Base-by-base conservation (phyloP, 2,113 vertebrate species). In the Hippocampus comes region DNA sequence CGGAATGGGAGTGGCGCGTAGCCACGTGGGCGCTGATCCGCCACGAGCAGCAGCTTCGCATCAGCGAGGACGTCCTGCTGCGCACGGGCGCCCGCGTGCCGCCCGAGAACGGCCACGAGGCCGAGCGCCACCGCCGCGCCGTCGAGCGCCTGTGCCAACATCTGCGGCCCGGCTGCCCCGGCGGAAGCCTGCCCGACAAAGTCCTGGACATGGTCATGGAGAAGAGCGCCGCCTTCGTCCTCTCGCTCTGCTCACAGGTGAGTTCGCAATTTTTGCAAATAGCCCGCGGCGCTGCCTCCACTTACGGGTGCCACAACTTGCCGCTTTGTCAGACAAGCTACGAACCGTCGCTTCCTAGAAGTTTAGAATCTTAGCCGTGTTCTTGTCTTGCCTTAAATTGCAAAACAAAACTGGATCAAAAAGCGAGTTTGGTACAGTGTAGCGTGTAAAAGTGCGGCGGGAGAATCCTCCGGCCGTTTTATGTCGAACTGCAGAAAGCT, bases 131-230 rank as follows among this genome's bases (percentile, higher is more conserved):
- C 75, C 27, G 53, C 68, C 85, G 84, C 82, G 25, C 53, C 0
- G 71, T 86, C 10, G 81, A 86, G 72, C 81, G 85, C 73, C 8
- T 90, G 81, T 51, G 88, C 74, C 80, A 75, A 3, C 82, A 85
- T n/a, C 42, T 72, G 15, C 65, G 60, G 38, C 25, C 25, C 5
- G 4, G 7, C 63, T 8, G 0, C 55, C 0, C 61, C 3, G 10
- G 17, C 9, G 42, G 27, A 7, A 41, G 1, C 57, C 53, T 85
- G n/a, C 76, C 81, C 1, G 53, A 1, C 12, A 65, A 1, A 59
- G 4, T 86, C 46, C 4, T 10, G 0, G 71, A 77, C 11, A 46
- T 18, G 6, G 5, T 86, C 51, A 17, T 5, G 0, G 75, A 78
- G 8, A 56, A 23, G 6, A 68, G 78, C 64, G 7, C 9, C 46